Conservation (phyloP, 2,797 vertebrate species). For the Neopelma chrysocephalum region DNA sequence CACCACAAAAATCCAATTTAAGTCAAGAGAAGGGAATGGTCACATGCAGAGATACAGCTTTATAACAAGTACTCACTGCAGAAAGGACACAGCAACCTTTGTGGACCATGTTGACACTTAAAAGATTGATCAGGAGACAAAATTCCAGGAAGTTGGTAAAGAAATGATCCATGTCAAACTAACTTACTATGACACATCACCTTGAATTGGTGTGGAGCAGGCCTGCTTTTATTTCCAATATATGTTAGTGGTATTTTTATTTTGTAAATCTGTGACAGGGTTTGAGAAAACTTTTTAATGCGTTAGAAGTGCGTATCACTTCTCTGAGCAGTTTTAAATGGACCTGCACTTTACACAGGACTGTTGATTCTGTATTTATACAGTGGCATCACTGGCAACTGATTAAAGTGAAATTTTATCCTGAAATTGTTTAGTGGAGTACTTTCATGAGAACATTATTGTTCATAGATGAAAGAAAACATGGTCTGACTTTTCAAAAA, state of each 20-base stretch:
- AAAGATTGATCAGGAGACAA: neutral
- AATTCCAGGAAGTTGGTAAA: neutral
- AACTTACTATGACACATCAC: neutral
- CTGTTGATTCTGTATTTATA: neutral
- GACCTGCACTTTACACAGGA: neutral
- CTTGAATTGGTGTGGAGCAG: neutral
- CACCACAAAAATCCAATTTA: neutral
- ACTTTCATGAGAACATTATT: neutral
- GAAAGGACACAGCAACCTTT: neutral
- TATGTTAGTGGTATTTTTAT: neutral
- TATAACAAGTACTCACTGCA: neutral
- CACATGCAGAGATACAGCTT: neutral
- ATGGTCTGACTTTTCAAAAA: neutral
- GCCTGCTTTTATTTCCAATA: neutral
- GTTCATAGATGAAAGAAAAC: neutral
- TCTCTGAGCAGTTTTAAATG: neutral
- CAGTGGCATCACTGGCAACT: neutral
- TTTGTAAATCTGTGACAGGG: neutral
- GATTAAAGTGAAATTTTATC: neutral
- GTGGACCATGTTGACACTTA: neutral
- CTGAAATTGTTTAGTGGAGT: neutral
- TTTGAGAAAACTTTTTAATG: neutral
- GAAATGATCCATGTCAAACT: neutral
- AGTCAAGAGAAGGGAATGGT: neutral
- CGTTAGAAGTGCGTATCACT: accelerated